Conservation (phyloP, 2,888 invertebrate genomes). For the Drosophila atripex region DNA sequence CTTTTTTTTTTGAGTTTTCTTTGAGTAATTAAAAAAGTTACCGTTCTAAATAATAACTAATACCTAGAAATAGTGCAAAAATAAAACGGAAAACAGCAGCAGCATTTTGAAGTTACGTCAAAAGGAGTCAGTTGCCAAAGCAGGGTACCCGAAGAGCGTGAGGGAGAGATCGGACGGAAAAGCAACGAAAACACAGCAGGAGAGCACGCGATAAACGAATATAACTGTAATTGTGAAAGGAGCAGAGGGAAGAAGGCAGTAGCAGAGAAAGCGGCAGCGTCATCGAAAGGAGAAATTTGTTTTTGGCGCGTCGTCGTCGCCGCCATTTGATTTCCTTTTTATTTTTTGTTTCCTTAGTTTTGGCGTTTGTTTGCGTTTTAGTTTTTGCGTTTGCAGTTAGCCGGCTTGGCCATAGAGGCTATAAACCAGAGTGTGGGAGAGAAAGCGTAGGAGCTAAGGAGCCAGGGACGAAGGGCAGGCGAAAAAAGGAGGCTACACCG, state of each 20-base stretch:
- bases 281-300: slow-evolving; percentile 11
- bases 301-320: slow-evolving; percentile 52
- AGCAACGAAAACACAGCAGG: slow-evolving; percentile 26
- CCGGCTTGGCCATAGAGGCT: slow-evolving; percentile 42
- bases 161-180: slow-evolving; percentile 20
- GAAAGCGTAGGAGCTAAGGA: slow-evolving; percentile 18
- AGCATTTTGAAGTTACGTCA: slow-evolving; percentile 66
- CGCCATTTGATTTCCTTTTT: slow-evolving; percentile 29
- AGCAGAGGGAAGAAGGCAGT: not conserved
- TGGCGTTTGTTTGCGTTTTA: slow-evolving; percentile 25
- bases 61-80: slow-evolving; percentile 10
- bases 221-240: slow-evolving; percentile 25
- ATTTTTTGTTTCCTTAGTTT: slow-evolving; percentile 22
- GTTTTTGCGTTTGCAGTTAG: slow-evolving; percentile 42
- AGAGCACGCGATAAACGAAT: slow-evolving; percentile 35
- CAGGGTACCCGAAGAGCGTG: slow-evolving; percentile 17
- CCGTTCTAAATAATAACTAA: slow-evolving; percentile 11
- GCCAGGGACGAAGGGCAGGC: slow-evolving; percentile 5
- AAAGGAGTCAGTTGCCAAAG: slow-evolving; percentile 54
- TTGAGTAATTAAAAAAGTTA: not conserved
- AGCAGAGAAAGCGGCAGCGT: slow-evolving; percentile 2
- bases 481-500: slow-evolving; percentile 21
- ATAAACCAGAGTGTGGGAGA: slow-evolving; percentile 9
- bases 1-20: slow-evolving; percentile 25
- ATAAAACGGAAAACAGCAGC: slow-evolving; percentile 9